These are phyloP conservation scores for Athene noctua DNA, from an alignment of 2,113 vertebrate species.

Conservation along the genomic window DNA sequence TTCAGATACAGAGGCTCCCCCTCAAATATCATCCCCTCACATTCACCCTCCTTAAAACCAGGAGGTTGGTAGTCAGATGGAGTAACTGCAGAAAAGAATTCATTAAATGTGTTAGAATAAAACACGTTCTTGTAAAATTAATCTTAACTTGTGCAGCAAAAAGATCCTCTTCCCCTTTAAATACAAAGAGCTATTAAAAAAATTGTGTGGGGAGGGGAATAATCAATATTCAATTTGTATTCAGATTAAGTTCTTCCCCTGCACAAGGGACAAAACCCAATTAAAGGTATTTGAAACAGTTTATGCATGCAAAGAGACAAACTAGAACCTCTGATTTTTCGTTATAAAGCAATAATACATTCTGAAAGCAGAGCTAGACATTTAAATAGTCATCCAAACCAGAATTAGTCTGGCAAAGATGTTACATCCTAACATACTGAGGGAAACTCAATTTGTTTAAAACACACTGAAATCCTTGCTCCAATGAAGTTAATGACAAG, in stretches of 20 bases:
- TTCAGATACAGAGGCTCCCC: slow-evolving; percentile 84
- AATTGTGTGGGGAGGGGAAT: accelerated
- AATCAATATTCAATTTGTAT: not conserved
- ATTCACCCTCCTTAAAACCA: slow-evolving; percentile 86
- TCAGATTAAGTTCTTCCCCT: not conserved
- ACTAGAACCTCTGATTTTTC: not conserved
- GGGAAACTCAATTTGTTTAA: not conserved
- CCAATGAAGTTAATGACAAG: not conserved
- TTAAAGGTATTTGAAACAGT: not conserved
- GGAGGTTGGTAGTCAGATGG: slow-evolving; percentile 93
- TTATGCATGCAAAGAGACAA: not conserved
- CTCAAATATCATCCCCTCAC: slow-evolving; percentile 79
- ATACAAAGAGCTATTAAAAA: not conserved
- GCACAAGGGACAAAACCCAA: not conserved
- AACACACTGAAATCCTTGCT: not conserved
- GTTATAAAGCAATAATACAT: not conserved
- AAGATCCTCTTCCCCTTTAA: not conserved
- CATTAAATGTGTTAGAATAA: not conserved
- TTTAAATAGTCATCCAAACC: not conserved
- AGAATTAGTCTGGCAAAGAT: not conserved
- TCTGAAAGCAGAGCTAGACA: not conserved
- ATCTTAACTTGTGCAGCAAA: too few relatives aligned
- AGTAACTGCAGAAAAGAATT: slow-evolving; percentile 78
- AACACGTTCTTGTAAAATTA: accelerated
- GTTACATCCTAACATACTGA: accelerated